Conservation (phyloP, 1,140 invertebrate genomes). For the Drosophila bifasciata region DNA sequence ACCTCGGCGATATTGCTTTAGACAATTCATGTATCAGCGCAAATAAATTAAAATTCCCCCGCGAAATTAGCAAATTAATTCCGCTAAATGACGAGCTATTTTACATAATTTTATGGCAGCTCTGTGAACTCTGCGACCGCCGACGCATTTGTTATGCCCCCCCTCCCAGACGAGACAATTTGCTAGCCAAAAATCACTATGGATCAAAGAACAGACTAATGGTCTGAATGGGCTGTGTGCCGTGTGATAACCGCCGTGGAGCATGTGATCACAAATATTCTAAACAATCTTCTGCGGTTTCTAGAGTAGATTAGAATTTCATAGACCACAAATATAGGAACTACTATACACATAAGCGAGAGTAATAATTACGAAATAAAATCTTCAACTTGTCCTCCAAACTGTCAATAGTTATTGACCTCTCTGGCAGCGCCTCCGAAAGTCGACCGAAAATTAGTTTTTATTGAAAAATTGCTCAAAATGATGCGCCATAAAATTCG, state of each 20-base stretch:
- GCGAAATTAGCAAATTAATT: constrained; percentile 68
- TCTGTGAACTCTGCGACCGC: constrained; percentile 59
- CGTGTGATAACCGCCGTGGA: constrained; percentile 20
- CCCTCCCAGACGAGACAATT: neutral
- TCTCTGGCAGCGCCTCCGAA: constrained; percentile 42
- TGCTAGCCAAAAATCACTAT: constrained; percentile 13
- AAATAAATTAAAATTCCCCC: constrained; percentile 67
- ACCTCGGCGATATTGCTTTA: constrained; percentile 43
- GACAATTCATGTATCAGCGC: constrained; percentile 50
- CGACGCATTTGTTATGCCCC: constrained; percentile 53
- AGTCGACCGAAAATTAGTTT: constrained; percentile 35
- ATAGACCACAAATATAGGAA: constrained; percentile 29
- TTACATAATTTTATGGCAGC: constrained; percentile 76
- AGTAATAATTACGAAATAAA: constrained; percentile 18
- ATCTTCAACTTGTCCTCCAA: constrained; percentile 50
- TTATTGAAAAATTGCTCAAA: constrained; percentile 52
- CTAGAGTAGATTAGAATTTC: constrained; percentile 22
- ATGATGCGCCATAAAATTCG: constrained; percentile 52
- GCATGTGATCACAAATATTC: constrained; percentile 38
- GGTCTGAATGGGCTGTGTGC: constrained; percentile 11
- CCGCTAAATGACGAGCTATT: constrained; percentile 59
- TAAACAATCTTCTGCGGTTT: constrained; percentile 33
- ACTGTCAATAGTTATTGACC: constrained; percentile 51
- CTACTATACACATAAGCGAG: neutral
- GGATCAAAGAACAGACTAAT: constrained; percentile 1